phyloP scores from a whole-genome alignment of 2,797 vertebrate genomes.

The Octomys mimax region DNA sequence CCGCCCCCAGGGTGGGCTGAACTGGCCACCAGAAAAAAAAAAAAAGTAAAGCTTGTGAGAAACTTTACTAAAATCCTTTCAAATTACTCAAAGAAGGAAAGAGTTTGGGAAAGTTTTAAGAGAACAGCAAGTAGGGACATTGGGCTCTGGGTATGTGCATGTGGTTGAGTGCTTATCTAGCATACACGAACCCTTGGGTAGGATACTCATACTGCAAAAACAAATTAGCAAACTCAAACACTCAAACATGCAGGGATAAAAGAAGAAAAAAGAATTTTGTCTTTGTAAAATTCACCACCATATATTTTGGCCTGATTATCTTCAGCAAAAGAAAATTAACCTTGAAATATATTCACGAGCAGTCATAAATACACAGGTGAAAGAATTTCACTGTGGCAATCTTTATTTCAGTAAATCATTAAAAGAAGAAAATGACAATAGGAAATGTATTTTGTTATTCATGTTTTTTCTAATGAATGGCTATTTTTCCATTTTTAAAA shows the following conservation, averaged over 20 bases:
- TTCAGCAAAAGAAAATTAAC: no score
- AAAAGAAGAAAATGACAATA: no score
- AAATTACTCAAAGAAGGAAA: background rate
- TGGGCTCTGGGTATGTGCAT: background rate
- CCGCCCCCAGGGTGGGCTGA: no score
- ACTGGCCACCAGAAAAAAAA: no score
- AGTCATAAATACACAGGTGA: no score
- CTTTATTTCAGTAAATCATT: no score
- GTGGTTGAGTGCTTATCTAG: background rate
- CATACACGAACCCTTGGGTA: background rate
- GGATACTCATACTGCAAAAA: background rate
- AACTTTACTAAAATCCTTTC: background rate
- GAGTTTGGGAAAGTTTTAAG: background rate
- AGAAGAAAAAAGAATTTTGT: background rate
- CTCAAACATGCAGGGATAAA: no score
- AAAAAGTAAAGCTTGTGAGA: background rate
- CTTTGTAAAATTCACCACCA: background rate
- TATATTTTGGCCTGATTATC: background rate
- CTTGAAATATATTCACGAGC: no score
- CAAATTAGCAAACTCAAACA: background rate
- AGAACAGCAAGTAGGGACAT: background rate
- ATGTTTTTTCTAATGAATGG: no score
- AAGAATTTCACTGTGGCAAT: no score
- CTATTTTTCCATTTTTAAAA: no score
- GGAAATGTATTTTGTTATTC: no score